Evolutionary conservation across 2,797 vertebrate genomes (phyloP).

Genomic region (Iguana delicatissima): DNA sequence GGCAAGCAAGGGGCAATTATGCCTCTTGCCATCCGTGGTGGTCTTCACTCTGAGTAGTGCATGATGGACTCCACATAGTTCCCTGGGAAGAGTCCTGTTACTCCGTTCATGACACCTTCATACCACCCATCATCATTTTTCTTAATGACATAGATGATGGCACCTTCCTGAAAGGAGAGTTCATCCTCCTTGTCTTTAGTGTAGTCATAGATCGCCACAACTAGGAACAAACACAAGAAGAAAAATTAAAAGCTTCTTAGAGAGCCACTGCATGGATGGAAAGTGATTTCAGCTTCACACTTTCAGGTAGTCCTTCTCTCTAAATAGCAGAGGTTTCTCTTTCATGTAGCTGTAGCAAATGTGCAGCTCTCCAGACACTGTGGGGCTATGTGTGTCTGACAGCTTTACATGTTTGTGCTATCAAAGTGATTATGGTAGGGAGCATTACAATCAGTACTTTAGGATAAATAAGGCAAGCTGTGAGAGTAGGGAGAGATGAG

Average conservation of each 20-base stretch:
- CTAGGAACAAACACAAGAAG: constrained; percentile 77
- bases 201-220: constrained; percentile 99
- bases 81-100: constrained; percentile 97
- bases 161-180: constrained; percentile 98
- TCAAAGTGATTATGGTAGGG: no score
- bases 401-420: no score
- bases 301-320: background rate
- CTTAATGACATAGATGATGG: constrained; percentile 99
- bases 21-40: constrained; percentile 42
- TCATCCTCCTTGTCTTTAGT: constrained; percentile 97
- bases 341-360: background rate
- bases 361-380: background rate
- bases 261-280: background rate
- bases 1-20: constrained; percentile 55
- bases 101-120: constrained; percentile 96
- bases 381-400: background rate
- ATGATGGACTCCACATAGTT: constrained; percentile 99
- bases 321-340: background rate
- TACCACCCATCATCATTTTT: constrained; percentile 99
- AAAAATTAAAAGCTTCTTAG: background rate
- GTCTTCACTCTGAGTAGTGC: constrained; percentile 95
- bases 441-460: no score
- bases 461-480: no score
- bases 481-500: no score
- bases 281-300: background rate